phyloP scores from a whole-genome alignment of 2,797 vertebrate genomes.

The Siniperca obscura region DNA sequence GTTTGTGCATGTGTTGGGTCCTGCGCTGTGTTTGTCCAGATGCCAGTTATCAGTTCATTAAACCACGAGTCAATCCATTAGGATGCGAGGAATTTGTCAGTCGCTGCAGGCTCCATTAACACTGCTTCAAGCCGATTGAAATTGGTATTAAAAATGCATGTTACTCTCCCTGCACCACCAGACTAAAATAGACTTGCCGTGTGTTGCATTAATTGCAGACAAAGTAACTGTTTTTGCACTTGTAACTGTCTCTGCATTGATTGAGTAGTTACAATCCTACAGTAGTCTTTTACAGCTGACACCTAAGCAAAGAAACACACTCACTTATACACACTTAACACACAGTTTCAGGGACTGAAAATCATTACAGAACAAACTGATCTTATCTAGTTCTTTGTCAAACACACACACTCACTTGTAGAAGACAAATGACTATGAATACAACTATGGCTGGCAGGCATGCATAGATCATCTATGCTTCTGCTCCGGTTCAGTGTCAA shows the following conservation, averaged over 20 bases:
- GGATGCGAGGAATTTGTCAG: slow-evolving; percentile 65
- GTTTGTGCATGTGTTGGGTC: slow-evolving; percentile 17
- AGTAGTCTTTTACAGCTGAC: slow-evolving; percentile 9
- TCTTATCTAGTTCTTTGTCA: slow-evolving; percentile 35
- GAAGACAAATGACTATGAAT: slow-evolving; percentile 63
- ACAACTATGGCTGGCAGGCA: slow-evolving; percentile 50
- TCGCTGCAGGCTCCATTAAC: slow-evolving; percentile 73
- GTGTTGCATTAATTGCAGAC: slow-evolving; percentile 41
- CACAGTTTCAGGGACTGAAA: slow-evolving; percentile 23
- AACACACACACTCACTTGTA: neutral
- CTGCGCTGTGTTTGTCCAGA: slow-evolving; percentile 62
- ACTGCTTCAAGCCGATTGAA: slow-evolving; percentile 68
- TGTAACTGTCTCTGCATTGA: slow-evolving; percentile 14
- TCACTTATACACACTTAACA: slow-evolving; percentile 7
- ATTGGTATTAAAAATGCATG: slow-evolving; percentile 74
- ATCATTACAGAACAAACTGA: slow-evolving; percentile 44
- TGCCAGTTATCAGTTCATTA: slow-evolving; percentile 79
- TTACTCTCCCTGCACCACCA: slow-evolving; percentile 22
- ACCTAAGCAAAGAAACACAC: slow-evolving; percentile 25
- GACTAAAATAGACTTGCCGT: slow-evolving; percentile 27
- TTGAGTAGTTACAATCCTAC: slow-evolving; percentile 17
- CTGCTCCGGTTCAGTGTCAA: slow-evolving; percentile 68
- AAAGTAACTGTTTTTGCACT: slow-evolving; percentile 31
- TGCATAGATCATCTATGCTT: slow-evolving; percentile 66
- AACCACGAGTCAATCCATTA: slow-evolving; percentile 71